A percentile compares a stretch with the other conserved stretches of the same genome.
Conservation (phyloP, 1,140 invertebrate species). For the Philaenus spumarius region DNA sequence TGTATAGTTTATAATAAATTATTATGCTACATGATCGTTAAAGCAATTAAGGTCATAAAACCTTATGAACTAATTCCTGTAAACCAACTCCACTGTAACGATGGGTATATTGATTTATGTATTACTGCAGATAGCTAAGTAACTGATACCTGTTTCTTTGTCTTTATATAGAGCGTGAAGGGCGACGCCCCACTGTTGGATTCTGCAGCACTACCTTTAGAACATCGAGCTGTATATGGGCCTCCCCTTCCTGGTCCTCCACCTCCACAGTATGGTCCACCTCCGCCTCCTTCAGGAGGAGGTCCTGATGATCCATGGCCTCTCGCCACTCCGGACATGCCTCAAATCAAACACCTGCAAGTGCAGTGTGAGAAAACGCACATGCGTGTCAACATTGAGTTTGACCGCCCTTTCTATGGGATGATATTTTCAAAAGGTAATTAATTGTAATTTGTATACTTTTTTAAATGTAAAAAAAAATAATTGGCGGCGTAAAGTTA, state of each 20-base stretch:
- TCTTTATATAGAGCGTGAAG: conserved; percentile 26
- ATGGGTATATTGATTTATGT: no score
- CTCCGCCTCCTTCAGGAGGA: conserved; percentile 24
- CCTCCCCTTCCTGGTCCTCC: conserved; percentile 27
- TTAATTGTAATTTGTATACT: neutral
- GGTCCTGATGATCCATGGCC: conserved; percentile 66
- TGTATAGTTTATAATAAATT: no score
- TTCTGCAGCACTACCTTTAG: conserved; percentile 28
- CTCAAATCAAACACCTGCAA: conserved; percentile 83
- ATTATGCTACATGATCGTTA: no score
- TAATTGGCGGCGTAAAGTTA: neutral
- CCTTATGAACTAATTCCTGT: no score
- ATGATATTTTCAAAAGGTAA: conserved; percentile 86
- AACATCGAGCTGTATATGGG: conserved; percentile 33
- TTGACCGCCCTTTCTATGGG: conserved; percentile 91
- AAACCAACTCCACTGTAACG: no score
- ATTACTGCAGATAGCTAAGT: no score
- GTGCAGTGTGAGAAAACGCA: conserved; percentile 91
- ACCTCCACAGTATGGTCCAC: conserved; percentile 38
- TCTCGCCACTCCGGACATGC: conserved; percentile 72
- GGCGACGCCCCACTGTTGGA: conserved; percentile 29
- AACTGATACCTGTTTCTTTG: neutral
- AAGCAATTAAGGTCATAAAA: no score
- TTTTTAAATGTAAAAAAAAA: neutral
- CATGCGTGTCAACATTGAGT: conserved; percentile 88